Evolutionary conservation across 2,888 invertebrate genomes (phyloP).

Genomic region (Keiferia lycopersicella): DNA sequence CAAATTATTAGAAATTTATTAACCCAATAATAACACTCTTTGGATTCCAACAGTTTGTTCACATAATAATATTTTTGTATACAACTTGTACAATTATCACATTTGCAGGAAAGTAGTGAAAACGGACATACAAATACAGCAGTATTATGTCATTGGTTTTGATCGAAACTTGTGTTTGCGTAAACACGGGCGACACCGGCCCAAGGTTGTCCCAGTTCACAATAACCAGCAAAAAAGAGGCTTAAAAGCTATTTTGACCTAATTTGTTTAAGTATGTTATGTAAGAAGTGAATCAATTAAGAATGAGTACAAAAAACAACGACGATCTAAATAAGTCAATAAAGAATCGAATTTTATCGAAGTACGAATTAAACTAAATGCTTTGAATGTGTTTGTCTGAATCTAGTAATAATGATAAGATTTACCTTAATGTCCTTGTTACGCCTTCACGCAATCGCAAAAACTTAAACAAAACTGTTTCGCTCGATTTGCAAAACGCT

Average conservation of each 20-base stretch:
- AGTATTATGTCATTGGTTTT: slow-evolving; percentile 49
- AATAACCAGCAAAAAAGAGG: neutral
- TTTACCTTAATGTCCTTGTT: slow-evolving; percentile 31
- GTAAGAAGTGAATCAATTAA: neutral
- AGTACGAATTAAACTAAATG: neutral
- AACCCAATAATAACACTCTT: too few species aligned
- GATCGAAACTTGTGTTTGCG: slow-evolving; percentile 50
- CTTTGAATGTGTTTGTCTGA: slow-evolving; percentile 6
- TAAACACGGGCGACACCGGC: slow-evolving; percentile 61
- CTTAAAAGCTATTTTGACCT: neutral
- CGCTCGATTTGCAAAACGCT: slow-evolving; percentile 17
- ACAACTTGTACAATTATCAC: neutral
- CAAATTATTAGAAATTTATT: too few species aligned
- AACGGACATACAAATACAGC: neutral
- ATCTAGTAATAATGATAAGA: slow-evolving; percentile 29
- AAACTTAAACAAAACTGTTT: slow-evolving; percentile 29
- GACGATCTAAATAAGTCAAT: neutral
- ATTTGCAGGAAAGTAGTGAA: neutral
- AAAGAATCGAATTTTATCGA: neutral
- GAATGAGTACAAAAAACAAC: neutral
- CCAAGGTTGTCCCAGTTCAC: slow-evolving; percentile 62
- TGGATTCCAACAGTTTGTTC: neutral
- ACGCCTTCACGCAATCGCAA: slow-evolving; percentile 31
- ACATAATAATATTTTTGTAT: neutral
- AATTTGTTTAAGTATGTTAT: neutral